These are phyloP conservation scores for Phaonia tiefii DNA, from an alignment of 2,888 invertebrate species.

Conservation along the genomic window DNA sequence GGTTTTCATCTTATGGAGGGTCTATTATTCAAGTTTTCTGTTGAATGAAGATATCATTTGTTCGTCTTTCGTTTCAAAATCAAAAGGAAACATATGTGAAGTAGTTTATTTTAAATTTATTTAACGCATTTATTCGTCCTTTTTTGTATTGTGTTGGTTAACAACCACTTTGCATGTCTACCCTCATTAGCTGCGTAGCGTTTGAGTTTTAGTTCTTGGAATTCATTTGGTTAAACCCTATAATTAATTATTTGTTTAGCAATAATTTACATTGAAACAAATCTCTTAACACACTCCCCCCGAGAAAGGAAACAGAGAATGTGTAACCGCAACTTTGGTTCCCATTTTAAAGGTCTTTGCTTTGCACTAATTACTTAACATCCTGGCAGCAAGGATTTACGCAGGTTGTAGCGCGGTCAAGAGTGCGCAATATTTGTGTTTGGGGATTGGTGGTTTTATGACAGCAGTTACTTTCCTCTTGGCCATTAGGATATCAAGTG, in stretches of 20 bases:
- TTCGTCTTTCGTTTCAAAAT: too few relatives aligned
- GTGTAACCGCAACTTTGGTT: slow-evolving; percentile 1
- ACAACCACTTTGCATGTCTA: slow-evolving; percentile 44
- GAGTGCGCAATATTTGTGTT: neutral
- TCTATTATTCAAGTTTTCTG: too few relatives aligned
- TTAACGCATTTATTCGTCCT: neutral
- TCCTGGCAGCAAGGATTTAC: neutral
- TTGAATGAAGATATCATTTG: too few relatives aligned
- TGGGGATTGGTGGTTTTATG: neutral
- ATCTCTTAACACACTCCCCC: slow-evolving; percentile 28
- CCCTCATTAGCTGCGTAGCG: slow-evolving; percentile 15
- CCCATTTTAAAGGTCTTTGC: neutral
- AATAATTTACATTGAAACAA: slow-evolving; percentile 41
- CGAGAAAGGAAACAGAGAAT: neutral
- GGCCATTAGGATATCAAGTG: too few relatives aligned
- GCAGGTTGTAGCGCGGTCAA: neutral
- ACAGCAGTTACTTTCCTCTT: slow-evolving; percentile 8
- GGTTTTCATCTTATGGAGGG: too few relatives aligned
- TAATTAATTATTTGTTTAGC: slow-evolving; percentile 48
- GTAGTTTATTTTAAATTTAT: slow-evolving; percentile 1
- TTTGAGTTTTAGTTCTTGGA: slow-evolving; percentile 19
- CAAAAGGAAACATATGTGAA: neutral
- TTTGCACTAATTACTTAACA: slow-evolving; percentile 46
- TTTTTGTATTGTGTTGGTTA: slow-evolving; percentile 12
- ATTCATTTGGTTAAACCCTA: slow-evolving; percentile 17